Percentiles rank a stretch among this genome's conserved stretches.
Conservation (phyloP, 2,888 invertebrate species). For the Dryomyza anilis region DNA sequence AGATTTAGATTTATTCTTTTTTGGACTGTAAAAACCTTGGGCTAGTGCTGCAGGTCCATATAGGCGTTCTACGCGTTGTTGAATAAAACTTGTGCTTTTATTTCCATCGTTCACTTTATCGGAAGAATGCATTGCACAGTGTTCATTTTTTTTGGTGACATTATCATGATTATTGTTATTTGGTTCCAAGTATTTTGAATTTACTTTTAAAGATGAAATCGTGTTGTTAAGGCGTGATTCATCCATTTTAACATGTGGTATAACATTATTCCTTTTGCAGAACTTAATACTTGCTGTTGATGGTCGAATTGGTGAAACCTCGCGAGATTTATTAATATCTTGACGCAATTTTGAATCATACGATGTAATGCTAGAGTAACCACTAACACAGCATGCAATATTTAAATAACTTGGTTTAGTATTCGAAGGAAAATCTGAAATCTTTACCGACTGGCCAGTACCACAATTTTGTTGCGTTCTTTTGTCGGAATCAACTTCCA, state of each 20-base stretch:
- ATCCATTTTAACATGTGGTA: slow-evolving; percentile 58
- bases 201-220: slow-evolving; percentile 1
- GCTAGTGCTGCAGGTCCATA: slow-evolving; percentile 88
- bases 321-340: slow-evolving; percentile 74
- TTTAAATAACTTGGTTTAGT: slow-evolving; percentile 89
- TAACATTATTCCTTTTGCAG: slow-evolving; percentile 64
- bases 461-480: no score
- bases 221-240: no score
- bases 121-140: neutral
- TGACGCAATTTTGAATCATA: slow-evolving; percentile 82
- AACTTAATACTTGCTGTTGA: slow-evolving; percentile 62
- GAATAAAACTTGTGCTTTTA: slow-evolving; percentile 76
- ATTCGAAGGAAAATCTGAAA: no score
- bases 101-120: neutral
- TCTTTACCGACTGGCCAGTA: no score
- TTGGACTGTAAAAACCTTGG: slow-evolving; percentile 79
- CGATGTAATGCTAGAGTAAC: slow-evolving; percentile 84
- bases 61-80: slow-evolving; percentile 84
- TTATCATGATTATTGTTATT: slow-evolving; percentile 9
- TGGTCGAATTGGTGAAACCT: slow-evolving; percentile 73
- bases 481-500: no score
- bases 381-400: slow-evolving; percentile 87
- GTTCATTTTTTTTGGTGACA: slow-evolving; percentile 35
- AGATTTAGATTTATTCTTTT: slow-evolving; percentile 51
- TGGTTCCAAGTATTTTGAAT: slow-evolving; percentile 3